phyloP scores from a whole-genome alignment of 2,113 vertebrate genomes.

The Gadus chalcogrammus region DNA sequence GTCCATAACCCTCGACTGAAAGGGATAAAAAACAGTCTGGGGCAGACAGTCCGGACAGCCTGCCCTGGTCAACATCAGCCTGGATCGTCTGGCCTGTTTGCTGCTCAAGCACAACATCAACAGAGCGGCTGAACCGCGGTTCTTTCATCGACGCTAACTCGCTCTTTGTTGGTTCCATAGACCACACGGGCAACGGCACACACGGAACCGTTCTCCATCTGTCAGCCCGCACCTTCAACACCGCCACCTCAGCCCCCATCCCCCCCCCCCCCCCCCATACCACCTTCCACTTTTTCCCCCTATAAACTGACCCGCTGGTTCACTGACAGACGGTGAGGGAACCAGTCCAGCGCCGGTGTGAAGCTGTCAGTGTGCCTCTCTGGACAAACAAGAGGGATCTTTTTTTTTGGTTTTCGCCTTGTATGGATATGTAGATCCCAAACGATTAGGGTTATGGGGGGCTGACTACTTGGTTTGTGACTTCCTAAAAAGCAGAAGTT shows the following conservation, averaged over 20 bases:
- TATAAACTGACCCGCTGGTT: constrained; percentile 16
- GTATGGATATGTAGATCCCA: constrained; percentile 37
- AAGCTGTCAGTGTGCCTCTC: constrained; percentile 14
- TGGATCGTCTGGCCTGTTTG: constrained; percentile 39
- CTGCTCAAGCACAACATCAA: background rate
- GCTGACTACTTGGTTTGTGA: constrained; percentile 7
- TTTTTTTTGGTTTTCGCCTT: constrained; percentile 40
- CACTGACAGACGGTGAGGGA: constrained; percentile 41
- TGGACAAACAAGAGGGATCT: constrained; percentile 4
- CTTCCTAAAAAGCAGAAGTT: constrained; percentile 32
- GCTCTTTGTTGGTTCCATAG: constrained; percentile 47
- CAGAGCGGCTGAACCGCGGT: constrained; percentile 18
- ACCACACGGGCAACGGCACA: constrained; percentile 48
- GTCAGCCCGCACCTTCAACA: background rate
- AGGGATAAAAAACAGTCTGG: constrained; percentile 13
- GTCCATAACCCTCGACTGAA: constrained; percentile 36
- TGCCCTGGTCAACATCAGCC: constrained; percentile 15
- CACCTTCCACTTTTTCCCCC: constrained; percentile 20
- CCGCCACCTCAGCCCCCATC: background rate
- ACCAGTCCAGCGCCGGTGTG: constrained; percentile 6
- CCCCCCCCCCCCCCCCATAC: background rate
- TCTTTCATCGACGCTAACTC: constrained; percentile 48
- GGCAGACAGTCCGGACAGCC: background rate
- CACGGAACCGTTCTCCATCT: constrained; percentile 6
- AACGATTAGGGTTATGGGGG: constrained; percentile 1